Evolutionary conservation across 64 coral and sea anemone species (phyloP).

Genomic region (Porites australiensis): DNA sequence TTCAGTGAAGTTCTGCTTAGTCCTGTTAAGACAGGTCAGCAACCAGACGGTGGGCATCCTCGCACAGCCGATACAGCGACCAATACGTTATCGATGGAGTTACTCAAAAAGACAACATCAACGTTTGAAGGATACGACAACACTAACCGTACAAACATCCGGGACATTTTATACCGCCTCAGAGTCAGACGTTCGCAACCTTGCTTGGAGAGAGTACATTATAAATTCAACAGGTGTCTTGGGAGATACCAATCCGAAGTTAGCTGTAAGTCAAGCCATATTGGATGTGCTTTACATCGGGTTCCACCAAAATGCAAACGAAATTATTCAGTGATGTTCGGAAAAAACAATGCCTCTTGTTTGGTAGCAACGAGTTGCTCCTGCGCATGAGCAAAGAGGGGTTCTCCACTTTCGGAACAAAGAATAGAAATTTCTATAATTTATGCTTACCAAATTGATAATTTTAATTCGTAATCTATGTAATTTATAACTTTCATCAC

Average conservation of each 20-base stretch:
- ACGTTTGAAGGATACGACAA: not conserved
- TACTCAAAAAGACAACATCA: not conserved
- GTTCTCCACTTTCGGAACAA: too few species aligned
- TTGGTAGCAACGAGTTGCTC: not conserved
- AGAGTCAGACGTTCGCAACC: not conserved
- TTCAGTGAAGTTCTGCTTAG: not conserved
- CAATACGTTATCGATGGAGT: not conserved
- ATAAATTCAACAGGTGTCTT: constrained; percentile 5
- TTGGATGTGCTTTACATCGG: not conserved
- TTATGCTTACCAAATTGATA: too few species aligned
- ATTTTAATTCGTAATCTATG: too few species aligned
- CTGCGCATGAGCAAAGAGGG: not conserved
- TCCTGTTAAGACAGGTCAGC: not conserved
- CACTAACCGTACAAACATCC: not conserved
- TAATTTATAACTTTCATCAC: too few species aligned
- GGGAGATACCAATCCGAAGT: not conserved
- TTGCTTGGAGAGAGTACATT: not conserved
- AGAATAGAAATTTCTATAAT: too few species aligned
- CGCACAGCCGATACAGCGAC: too few species aligned
- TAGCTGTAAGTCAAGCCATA: not conserved
- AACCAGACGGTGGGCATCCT: not conserved
- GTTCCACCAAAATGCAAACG: constrained; percentile 19
- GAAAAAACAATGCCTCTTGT: not conserved
- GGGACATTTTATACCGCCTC: not conserved
- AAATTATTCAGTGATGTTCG: not conserved